Evolutionary conservation across 2,113 vertebrate genomes (phyloP), one percentile per base, ranked within the genome.

Genomic region (Pteruthius melanotis): DNA sequence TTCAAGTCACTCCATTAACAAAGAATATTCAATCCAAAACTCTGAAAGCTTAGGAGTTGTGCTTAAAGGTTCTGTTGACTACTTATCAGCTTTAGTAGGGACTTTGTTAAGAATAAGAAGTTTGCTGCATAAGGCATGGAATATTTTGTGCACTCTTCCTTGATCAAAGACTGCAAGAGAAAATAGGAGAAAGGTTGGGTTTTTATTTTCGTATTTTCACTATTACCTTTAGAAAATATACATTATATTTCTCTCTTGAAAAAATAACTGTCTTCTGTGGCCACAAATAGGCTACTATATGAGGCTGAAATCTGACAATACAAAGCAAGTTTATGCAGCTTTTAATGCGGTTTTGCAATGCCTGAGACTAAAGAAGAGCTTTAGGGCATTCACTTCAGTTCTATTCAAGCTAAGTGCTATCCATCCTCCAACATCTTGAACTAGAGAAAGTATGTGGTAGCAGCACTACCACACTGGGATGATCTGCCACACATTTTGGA

Each of bases 131-230:
- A 98, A 90, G 61, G 93, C 96, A 97, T 96, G 94, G 93, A 98
- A 97, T 96, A 98, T 94, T 97, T 98, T 98, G 91, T 97, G 95
- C 96, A 98, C 96, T 97, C 97, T 97, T 97, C 94, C 89, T 97
- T 97, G 97, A 95, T 94, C 87, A 97, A 98, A 95, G 96, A 97
- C 98, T 98, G 97, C 88, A 98, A 97, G 94, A 98, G 92, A 96
- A 97, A 98, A 97, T 22, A 96, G 66, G 19, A 89, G 15, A 94
- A 87, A 91, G 65, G 63, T 12, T 35, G 33, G 6, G 7, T 2
- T 11, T 39, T 65, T 47, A 42, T 84, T 39, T 52, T 54, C 10
- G 33, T 74, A 37, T 61, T 83, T 83, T 84, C 14, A 57, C 8
- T 76, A 45, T 31, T 65, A 69, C 16, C 30, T 87, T 53, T 42